These are phyloP conservation scores for Epinotia nisella DNA, from an alignment of 2,888 invertebrate genomes.

Conservation along the genomic window DNA sequence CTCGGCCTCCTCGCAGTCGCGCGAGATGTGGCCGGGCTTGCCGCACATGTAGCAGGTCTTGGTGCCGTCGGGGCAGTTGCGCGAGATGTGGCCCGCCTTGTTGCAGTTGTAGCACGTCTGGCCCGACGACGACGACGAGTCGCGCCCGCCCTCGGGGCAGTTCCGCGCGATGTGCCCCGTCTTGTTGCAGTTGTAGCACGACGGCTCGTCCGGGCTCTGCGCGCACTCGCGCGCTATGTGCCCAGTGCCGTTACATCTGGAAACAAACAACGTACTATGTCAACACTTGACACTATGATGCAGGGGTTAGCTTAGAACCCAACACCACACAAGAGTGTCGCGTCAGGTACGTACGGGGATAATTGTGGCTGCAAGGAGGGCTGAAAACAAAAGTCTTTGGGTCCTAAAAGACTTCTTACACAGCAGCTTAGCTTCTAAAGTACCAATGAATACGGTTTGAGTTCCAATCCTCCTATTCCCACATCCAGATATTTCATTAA, in stretches of 20 bases:
- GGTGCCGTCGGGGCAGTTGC: slow-evolving; percentile 93
- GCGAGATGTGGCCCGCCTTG: slow-evolving; percentile 96
- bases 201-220: slow-evolving; percentile 91
- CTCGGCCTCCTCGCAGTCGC: slow-evolving; percentile 94
- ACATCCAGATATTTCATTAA: neutral
- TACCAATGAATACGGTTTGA: too few relatives aligned
- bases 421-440: too few relatives aligned
- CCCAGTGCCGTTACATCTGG: slow-evolving; percentile 95
- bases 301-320: too few relatives aligned
- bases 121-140: slow-evolving; percentile 85
- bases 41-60: slow-evolving; percentile 97
- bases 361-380: too few relatives aligned
- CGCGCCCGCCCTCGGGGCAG: slow-evolving; percentile 90
- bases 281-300: neutral
- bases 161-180: slow-evolving; percentile 95
- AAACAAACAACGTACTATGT: slow-evolving; percentile 64
- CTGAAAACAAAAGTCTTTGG: too few relatives aligned
- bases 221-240: slow-evolving; percentile 97
- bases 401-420: too few relatives aligned
- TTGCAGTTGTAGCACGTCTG: slow-evolving; percentile 97
- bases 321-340: too few relatives aligned
- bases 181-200: slow-evolving; percentile 98
- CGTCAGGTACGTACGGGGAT: too few relatives aligned
- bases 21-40: slow-evolving; percentile 95
- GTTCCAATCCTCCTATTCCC: too few relatives aligned